Base-by-base conservation (phyloP, 1,140 invertebrate species). In the Parapsyche elsis region DNA sequence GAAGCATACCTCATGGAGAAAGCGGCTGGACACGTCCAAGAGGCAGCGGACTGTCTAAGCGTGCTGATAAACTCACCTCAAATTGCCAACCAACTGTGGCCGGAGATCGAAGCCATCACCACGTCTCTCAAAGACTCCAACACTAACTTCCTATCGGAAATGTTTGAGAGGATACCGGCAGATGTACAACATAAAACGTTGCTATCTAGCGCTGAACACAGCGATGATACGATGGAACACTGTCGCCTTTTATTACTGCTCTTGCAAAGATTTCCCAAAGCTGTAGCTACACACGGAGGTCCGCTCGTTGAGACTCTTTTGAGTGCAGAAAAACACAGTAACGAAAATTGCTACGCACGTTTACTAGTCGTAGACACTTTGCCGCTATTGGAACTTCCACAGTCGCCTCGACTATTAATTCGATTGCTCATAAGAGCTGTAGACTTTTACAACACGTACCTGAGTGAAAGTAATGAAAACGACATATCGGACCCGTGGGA, bases 171-270 rank as follows among this genome's bases (percentile, higher is more conserved):
- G 75, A 89, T 93, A 84, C 89, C 90, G 21, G 90, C 92, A 84
- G 94, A 94, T 83, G 91, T 95, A 19, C 94, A 95, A 85, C 92
- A 94, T 80, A 92, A 92, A 77, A 89, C 95, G 74, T 88, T 97
- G 12, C 89, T 96, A 78, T 92, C 93, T 80, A 95, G 95, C 80
- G 94, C 95, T 23, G 95, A 96, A 87, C 92, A 95, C 79, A 95
- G 94, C 84, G 94, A 95, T 86, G 94, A 96, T 86, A 95, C 94
- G 24, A 93, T 96, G 90, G 95, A 96, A 85, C 94, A 96, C 86
- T 96, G 95, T 86, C 91, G 94, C 83, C 87, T 96, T 64, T 88
- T 95, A 59, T 89, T 97, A 30, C 85, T 97, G 53, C 89, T 96
- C 71, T 88, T 97, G 64, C 93, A 93, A 84, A 92, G 93, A 84